These are phyloP conservation scores for Synanthedon andrenaeformis DNA, from an alignment of 2,888 invertebrate species.

Conservation along the genomic window DNA sequence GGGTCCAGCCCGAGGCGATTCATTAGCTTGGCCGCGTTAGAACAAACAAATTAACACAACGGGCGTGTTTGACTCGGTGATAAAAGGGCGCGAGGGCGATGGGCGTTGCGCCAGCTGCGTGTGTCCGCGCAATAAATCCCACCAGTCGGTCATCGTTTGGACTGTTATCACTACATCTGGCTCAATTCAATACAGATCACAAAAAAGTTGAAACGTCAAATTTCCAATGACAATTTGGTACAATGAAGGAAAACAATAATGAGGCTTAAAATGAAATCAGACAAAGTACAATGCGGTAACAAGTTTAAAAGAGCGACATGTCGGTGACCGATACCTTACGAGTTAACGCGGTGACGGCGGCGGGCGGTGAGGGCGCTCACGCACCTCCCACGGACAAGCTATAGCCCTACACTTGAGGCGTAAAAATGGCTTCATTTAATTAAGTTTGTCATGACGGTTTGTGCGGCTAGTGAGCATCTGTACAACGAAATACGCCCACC, in stretches of 20 bases:
- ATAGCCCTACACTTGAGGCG: slow-evolving; percentile 29
- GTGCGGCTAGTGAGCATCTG: slow-evolving; percentile 49
- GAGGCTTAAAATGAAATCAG: background rate
- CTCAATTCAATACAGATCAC: too few species aligned
- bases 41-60: slow-evolving; percentile 68
- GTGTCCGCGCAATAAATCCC: slow-evolving; percentile 49
- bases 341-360: background rate
- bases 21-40: slow-evolving; percentile 64
- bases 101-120: slow-evolving; percentile 58
- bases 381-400: background rate
- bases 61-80: slow-evolving; percentile 62
- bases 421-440: slow-evolving; percentile 69
- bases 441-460: slow-evolving; percentile 58
- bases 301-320: slow-evolving; percentile 9
- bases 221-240: too few species aligned
- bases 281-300: background rate
- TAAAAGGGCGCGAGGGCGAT: slow-evolving; percentile 48
- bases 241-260: too few species aligned
- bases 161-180: too few species aligned
- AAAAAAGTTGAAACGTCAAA: too few species aligned
- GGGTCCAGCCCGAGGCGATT: slow-evolving; percentile 63
- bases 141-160: too few species aligned
- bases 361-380: background rate
- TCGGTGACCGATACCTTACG: slow-evolving; percentile 41
- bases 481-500: slow-evolving; percentile 51